Base-by-base conservation (phyloP, 2,797 vertebrate genomes). In the Phoxinus dragarum region DNA sequence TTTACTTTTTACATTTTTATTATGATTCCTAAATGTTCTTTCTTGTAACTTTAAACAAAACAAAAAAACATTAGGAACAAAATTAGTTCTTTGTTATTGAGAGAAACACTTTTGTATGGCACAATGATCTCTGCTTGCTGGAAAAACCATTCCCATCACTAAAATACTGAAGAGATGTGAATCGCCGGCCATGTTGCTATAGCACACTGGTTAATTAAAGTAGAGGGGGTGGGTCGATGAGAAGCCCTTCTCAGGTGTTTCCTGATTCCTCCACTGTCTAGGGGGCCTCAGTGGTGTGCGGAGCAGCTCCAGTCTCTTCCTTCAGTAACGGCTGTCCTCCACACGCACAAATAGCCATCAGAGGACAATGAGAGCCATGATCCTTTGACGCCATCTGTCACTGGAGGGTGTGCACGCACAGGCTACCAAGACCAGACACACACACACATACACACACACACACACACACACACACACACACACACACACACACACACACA, bases 301-400 rank as follows among this genome's bases (percentile, higher is more conserved):
- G 71, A 73, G 72, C 59, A 34, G 59, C 52, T 81, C 66, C 56
- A 68, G 64, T 81, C 17, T 80, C 69, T 67, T 78, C 77, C 69
- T 64, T 85, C 84, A 78, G 61, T 79, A 81, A 85, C 21, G 36
- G 34, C 79, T 80, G 67, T 59, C 67, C 61, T 42, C 44, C 75
- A 84, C 44, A 16, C 68, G 54, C 87, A 88, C 87, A 69, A 82
- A 86, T 74, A 82, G 23, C 81, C 44, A 71, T 82, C 84, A 88
- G 86, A 87, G 85, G 85, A 90, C 90, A 89, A 87, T 89, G 84
- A 83, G 82, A 82, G 82, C 86, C 81, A 80, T 80, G 85, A 90
- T 90, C 54, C 76, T 87, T 88, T 85, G 68, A 88, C 84, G 83
- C 89, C 90, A 91, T 91, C 89, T 90, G 87, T 88, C 79, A 86